These are phyloP conservation scores for Drosophila carrolli DNA, from an alignment of 1,140 invertebrate genomes.

Conservation along the genomic window DNA sequence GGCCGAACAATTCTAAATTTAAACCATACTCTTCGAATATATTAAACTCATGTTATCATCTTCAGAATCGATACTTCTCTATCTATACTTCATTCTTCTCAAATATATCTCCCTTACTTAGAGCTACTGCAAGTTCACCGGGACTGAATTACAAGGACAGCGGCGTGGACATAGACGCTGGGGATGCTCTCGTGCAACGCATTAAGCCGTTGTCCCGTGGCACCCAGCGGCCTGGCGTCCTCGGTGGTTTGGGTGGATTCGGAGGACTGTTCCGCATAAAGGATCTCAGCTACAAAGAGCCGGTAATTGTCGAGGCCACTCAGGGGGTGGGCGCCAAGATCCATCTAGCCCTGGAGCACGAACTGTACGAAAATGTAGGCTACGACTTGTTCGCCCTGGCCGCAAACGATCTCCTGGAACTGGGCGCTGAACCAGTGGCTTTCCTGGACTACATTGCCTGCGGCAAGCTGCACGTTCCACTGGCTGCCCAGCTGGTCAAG, in stretches of 20 bases:
- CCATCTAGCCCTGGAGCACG: slow-evolving; percentile 93
- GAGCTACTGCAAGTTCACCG: slow-evolving; percentile 73
- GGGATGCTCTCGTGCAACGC: slow-evolving; percentile 92
- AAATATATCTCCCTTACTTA: neutral
- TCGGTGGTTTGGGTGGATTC: slow-evolving; percentile 95
- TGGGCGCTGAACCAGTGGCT: slow-evolving; percentile 97
- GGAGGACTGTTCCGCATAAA: slow-evolving; percentile 95
- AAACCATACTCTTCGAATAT: no score
- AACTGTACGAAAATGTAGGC: slow-evolving; percentile 94
- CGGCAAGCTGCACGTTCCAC: slow-evolving; percentile 91
- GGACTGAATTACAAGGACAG: slow-evolving; percentile 94
- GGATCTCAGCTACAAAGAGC: slow-evolving; percentile 88
- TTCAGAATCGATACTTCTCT: no score
- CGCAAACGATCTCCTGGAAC: slow-evolving; percentile 97
- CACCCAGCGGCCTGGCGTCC: slow-evolving; percentile 89
- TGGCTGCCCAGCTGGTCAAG: slow-evolving; percentile 91
- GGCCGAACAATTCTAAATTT: no score
- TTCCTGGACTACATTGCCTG: slow-evolving; percentile 99
- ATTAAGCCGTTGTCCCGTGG: slow-evolving; percentile 92
- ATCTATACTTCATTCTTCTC: neutral
- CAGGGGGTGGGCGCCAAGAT: slow-evolving; percentile 97
- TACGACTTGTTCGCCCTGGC: slow-evolving; percentile 99
- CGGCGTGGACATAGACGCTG: slow-evolving; percentile 97
- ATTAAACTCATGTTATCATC: no score
- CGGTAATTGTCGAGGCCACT: slow-evolving; percentile 95